Evolutionary conservation across 2,888 invertebrate species (phyloP).

Genomic region (Diabrotica balteata): DNA sequence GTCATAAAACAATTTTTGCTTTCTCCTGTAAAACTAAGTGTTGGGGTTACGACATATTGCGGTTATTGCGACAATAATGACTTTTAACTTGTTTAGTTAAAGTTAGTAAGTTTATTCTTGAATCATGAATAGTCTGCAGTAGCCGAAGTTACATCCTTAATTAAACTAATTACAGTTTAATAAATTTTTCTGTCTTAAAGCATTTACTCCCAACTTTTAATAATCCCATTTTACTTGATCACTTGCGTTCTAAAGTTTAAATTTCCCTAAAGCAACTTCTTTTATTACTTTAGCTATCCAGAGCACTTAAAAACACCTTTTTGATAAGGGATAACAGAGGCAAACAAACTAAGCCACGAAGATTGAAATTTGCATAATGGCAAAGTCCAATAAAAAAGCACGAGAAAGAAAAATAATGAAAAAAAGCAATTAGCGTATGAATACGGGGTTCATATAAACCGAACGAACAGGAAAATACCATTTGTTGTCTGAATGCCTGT

Average conservation of each 20-base stretch:
- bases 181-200: not conserved
- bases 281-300: constrained; percentile 14
- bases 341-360: constrained; percentile 20
- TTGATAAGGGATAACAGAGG: constrained; percentile 19
- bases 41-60: too few species aligned
- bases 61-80: too few species aligned
- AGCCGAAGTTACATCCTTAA: too few species aligned
- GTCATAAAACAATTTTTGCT: too few species aligned
- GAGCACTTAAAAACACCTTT: constrained; percentile 23
- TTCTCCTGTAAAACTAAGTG: too few species aligned
- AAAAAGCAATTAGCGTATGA: constrained; percentile 21
- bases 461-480: too few species aligned
- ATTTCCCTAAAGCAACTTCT: constrained; percentile 9
- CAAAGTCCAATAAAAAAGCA: constrained; percentile 4
- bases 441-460: not conserved
- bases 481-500: too few species aligned
- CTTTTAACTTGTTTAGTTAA: too few species aligned
- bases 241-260: constrained; percentile 10
- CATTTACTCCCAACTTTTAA: not conserved
- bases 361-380: constrained; percentile 23
- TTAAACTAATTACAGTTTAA: too few species aligned
- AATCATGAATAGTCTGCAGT: too few species aligned
- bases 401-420: not conserved
- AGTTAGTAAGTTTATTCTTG: too few species aligned
- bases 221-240: not conserved